These are phyloP conservation scores for Centropristis striata DNA, from an alignment of 2,113 vertebrate species.

Conservation along the genomic window DNA sequence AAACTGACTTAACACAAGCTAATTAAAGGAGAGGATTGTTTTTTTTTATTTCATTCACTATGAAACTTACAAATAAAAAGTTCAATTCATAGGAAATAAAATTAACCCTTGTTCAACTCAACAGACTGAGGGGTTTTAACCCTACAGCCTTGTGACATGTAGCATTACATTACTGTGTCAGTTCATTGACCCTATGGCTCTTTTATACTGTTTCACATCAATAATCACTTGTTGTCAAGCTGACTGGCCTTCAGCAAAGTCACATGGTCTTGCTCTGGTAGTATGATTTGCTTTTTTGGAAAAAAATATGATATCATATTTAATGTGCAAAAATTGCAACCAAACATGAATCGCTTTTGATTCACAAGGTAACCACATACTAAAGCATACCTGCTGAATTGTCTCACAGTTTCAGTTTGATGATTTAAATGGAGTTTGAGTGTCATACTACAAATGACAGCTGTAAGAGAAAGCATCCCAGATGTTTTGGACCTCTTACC, in stretches of 20 bases:
- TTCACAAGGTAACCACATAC: too few relatives aligned
- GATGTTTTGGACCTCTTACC: conserved; percentile 80
- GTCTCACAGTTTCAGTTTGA: not conserved
- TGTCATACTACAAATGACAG: not conserved
- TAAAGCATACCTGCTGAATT: too few relatives aligned
- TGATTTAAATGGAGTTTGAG: not conserved
- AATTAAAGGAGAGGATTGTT: not conserved
- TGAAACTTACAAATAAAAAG: not conserved
- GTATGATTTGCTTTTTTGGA: not conserved
- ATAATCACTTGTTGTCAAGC: too few relatives aligned
- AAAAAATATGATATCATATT: not conserved
- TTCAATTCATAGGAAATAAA: not conserved
- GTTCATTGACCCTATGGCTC: not conserved
- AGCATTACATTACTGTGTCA: not conserved
- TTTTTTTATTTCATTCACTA: not conserved
- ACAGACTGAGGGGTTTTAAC: not conserved
- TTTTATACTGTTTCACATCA: too few relatives aligned
- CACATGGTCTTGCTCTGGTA: too few relatives aligned
- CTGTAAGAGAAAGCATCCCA: not conserved
- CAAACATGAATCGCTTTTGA: not conserved
- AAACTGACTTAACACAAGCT: not conserved
- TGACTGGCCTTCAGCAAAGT: too few relatives aligned
- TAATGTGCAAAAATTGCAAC: not conserved
- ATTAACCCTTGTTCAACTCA: not conserved
- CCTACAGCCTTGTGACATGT: not conserved